Evolutionary conservation across 1,140 invertebrate species (phyloP), one percentile per base, ranked within the genome.

Genomic region (Arion vulgaris): DNA sequence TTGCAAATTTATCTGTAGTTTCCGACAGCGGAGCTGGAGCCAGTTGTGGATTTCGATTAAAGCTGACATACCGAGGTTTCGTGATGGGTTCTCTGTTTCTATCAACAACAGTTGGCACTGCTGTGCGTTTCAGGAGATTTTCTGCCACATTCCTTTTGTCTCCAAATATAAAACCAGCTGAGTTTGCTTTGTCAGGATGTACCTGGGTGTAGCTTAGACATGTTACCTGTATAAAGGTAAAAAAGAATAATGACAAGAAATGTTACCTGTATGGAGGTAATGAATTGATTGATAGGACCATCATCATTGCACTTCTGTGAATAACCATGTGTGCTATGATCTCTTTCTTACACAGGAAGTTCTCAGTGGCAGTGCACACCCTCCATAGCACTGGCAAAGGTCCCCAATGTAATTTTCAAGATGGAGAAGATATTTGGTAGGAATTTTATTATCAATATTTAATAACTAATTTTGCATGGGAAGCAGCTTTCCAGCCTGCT

Each of bases 1-100:
- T 88, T 23, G 83, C 81, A 53, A 90, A 90, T 81, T 91, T 86
- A 77, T 91, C 88, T 80, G 84, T 75, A 66, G 86, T 87, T 78
- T 88, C 87, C 19, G 85, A 83, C 9, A 77, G 80, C 28, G 78
- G 66, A 32, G 81, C 57, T 68, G 66, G 71, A 4, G 76, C 78
- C 2, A 75, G 84, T 13, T 76, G 77, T 36, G 80, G 75, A 39
- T 81, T 38, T 7, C 81, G 41, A 62, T 38, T 72, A 79, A 83
- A 57, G 81, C 76, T 28, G 85, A 84, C 57, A 45, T 41, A 49
- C 28, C 34, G 28, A 15, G 68, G 39, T 2, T 57, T 39, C 7
- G 68, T 39, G 28, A 51, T 32, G 5, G 36, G 75, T 15, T 38
- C 38, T 1, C 49, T 38, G 26, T 53, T 82, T n/a, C 51, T 53